Evolutionary conservation across 2,113 vertebrate species (phyloP).

Genomic region (Microcebus jonahi): DNA sequence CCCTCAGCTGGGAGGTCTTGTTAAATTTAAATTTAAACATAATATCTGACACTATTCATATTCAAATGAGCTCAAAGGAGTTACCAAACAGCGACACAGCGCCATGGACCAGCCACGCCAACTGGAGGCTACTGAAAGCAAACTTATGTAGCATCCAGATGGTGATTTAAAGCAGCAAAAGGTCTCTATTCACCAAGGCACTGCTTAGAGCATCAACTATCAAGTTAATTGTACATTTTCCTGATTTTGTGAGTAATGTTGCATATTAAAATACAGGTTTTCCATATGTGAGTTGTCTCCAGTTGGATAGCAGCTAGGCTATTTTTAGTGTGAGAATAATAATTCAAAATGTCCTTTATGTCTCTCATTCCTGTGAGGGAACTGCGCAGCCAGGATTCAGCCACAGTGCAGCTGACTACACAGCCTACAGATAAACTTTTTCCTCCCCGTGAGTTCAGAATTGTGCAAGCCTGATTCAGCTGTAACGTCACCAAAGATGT

Average conservation of each 20-base stretch:
- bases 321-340: slow-evolving; percentile 26
- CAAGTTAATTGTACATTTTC: slow-evolving; percentile 65
- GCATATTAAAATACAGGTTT: slow-evolving; percentile 62
- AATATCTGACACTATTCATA: slow-evolving; percentile 1
- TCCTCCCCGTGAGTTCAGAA: background rate
- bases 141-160: slow-evolving; percentile 25
- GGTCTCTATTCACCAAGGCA: slow-evolving; percentile 20
- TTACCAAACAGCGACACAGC: background rate
- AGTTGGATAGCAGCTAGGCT: background rate
- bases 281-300: background rate
- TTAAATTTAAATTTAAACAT: background rate
- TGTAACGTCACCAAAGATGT: background rate
- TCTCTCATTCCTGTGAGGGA: background rate
- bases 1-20: background rate
- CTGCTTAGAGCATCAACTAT: slow-evolving; percentile 42
- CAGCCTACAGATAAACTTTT: background rate
- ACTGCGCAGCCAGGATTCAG: background rate
- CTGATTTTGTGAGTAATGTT: slow-evolving; percentile 53
- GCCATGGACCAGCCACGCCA: background rate
- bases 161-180: slow-evolving; percentile 31
- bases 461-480: background rate
- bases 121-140: background rate
- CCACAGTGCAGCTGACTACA: background rate
- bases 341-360: slow-evolving; percentile 48
- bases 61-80: background rate